Evolutionary conservation across 2,797 vertebrate species (phyloP), one percentile per base, ranked within the genome.

Genomic region (Diceros bicornis): DNA sequence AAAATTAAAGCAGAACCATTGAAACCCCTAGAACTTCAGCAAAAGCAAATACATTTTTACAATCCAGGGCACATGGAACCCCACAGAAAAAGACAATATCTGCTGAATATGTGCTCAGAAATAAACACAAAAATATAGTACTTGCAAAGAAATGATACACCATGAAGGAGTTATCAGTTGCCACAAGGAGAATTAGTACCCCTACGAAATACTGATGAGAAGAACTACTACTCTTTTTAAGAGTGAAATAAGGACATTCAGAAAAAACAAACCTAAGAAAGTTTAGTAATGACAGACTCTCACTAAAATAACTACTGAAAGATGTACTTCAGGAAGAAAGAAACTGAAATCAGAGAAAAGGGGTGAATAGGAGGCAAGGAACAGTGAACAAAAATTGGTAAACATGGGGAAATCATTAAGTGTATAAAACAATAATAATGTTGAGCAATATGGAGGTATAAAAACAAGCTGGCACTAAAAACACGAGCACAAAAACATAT

Each of bases 31-130:
- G 77, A 93, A 66, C 9, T 47, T 95, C 47, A 86, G n/a, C 17
- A 71, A 98, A 96, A 94, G 29, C 29, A 79, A 89, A 64, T 32
- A 78, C 11, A 82, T 83, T 90, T 97, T 95, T 62, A 82, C 7
- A 84, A 89, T 41, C 17, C 64, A 88, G n/a, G 55, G 6, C n/a
- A 66, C 29, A 27, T 74, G 91, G 55, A 87, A 75, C 18, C 11
- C 57, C 23, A 34, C 44, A 83, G 7, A 79, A 72, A 91, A 93
- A 89, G n/a, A 47, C 68, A 61, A 25, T 47, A 83, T 81, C 55
- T 44, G 16, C 20, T 57, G 61, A 96, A 95, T 82, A 32, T 82
- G 14, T 82, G 16, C 68, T 96, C 72, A 89, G 82, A 95, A 95
- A 90, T 2, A 66, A 75, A 47, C 20, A 85, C 68, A 82, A 68